Conservation (phyloP, 2,797 vertebrate genomes). For the Clarias platycephalus region DNA sequence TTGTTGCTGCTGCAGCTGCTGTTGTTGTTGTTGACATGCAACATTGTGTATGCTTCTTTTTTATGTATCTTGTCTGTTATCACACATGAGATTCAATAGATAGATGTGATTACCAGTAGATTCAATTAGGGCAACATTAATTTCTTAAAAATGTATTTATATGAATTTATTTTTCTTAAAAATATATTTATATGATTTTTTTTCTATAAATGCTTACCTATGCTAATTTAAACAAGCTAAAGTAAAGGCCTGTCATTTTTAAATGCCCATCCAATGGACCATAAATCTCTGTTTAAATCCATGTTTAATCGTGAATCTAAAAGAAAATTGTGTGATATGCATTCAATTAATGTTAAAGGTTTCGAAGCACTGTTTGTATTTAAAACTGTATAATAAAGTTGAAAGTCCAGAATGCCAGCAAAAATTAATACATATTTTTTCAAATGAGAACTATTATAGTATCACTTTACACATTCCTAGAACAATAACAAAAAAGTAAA, state of each 20-base stretch:
- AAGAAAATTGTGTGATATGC: not conserved
- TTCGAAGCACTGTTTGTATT: not conserved
- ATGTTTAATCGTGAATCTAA: not conserved
- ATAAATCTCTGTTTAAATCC: not conserved
- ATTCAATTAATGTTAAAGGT: not conserved
- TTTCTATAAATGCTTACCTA: not conserved
- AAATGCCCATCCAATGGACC: not conserved
- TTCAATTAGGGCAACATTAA: not conserved
- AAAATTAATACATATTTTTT: not conserved
- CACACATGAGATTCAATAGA: not conserved
- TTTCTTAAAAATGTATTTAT: not conserved
- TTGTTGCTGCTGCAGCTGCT: no score
- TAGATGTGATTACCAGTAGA: not conserved
- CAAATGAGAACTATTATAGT: not conserved
- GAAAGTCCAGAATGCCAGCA: not conserved
- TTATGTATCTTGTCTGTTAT: not conserved
- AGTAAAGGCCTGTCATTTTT: not conserved
- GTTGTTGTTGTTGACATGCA: not conserved
- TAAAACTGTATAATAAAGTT: not conserved
- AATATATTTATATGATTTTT: not conserved
- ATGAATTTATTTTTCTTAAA: no score
- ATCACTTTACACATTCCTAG: not conserved
- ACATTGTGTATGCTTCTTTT: not conserved
- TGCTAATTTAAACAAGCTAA: not conserved
- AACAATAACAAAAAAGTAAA: not conserved